Evolutionary conservation across 1,140 invertebrate genomes (phyloP).

Genomic region (Aphelenchoides fujianensis): DNA sequence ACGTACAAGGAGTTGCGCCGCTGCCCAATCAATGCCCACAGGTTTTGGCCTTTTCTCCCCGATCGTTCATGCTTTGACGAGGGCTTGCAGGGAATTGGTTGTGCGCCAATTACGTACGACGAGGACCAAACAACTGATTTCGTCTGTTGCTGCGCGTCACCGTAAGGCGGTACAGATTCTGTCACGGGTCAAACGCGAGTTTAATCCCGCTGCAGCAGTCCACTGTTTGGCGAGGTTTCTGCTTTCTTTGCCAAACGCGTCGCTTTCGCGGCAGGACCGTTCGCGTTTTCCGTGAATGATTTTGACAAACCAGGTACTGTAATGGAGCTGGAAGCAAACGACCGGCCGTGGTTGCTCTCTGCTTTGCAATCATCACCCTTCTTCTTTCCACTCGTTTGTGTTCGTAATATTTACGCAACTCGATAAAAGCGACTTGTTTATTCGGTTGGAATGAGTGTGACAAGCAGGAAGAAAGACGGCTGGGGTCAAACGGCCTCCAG

Average conservation of each 20-base stretch:
- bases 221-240: not conserved
- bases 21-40: conserved; percentile 2
- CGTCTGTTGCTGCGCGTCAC: conserved; percentile 12
- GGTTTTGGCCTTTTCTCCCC: not conserved
- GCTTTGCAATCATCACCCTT: not conserved
- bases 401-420: no score
- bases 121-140: conserved; percentile 19
- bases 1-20: not conserved
- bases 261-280: no score
- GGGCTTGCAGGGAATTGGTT: not conserved
- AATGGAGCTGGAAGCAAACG: no score
- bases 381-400: no score
- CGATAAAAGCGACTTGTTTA: no score
- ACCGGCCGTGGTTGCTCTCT: no score
- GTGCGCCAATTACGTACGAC: conserved; percentile 19
- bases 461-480: no score
- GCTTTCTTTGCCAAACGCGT: no score
- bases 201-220: not conserved
- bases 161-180: not conserved
- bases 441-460: no score
- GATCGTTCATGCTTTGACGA: no score
- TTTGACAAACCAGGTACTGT: no score
- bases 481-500: not conserved
- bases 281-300: no score
- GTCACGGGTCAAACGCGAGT: not conserved